Evolutionary conservation across 1,140 invertebrate species (phyloP).

Genomic region (Oryzaephilus surinamensis): DNA sequence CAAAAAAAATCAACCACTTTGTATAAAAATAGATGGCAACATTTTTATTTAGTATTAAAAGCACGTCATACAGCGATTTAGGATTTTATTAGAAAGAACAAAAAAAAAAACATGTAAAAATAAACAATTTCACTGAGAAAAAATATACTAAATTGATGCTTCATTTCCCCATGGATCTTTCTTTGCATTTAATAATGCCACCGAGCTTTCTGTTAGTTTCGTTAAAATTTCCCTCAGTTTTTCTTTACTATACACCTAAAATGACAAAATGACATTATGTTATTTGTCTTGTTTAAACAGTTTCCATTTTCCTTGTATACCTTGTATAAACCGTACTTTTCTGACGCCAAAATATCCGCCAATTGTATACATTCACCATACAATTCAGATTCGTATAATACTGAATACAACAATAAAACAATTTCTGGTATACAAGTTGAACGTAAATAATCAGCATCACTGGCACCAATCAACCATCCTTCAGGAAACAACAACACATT

Average conservation of each 20-base stretch:
- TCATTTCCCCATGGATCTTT: constrained; percentile 67
- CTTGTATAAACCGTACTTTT: constrained; percentile 69
- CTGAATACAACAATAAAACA: constrained; percentile 64
- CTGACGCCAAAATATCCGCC: constrained; percentile 66
- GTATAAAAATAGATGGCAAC: no score
- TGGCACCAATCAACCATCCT: constrained; percentile 75
- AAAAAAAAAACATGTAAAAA: no score
- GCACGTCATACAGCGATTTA: no score
- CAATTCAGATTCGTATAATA: constrained; percentile 64
- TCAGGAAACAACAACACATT: constrained; percentile 84
- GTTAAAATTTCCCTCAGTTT: constrained; percentile 63
- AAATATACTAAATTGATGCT: no score
- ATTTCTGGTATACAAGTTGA: constrained; percentile 77
- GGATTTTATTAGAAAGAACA: no score
- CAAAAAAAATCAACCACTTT: no score
- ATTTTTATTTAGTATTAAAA: no score
- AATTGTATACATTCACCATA: constrained; percentile 70
- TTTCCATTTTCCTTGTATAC: no score
- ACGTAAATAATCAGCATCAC: constrained; percentile 47
- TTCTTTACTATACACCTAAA: constrained; percentile 60
- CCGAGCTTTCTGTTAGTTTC: constrained; percentile 69
- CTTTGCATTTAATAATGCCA: constrained; percentile 60
- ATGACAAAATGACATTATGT: no score
- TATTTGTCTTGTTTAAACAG: no score
- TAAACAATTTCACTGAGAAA: no score